A percentile compares a stretch with the other conserved stretches of the same genome.
Evolutionary conservation across 2,113 vertebrate genomes (phyloP).

Genomic region (Microtus oregoni): DNA sequence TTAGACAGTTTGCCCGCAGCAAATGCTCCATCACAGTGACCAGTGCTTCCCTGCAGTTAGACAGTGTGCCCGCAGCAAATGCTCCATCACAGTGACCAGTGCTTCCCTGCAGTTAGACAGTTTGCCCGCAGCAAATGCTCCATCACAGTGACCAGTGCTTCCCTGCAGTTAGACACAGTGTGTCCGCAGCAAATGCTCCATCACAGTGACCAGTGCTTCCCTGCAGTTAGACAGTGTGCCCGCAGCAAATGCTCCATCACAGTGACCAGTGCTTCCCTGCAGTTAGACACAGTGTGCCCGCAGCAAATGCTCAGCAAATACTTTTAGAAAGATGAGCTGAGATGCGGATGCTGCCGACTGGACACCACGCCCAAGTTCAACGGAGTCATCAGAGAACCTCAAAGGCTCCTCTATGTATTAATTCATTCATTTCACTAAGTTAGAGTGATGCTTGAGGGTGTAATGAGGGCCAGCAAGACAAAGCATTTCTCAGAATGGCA

Average conservation of each 20-base stretch:
- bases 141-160: too few species aligned
- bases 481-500: neutral
- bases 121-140: neutral
- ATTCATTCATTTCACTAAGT: neutral
- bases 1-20: neutral
- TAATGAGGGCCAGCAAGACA: neutral
- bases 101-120: neutral
- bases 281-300: neutral
- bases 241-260: neutral
- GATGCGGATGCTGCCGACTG: neutral
- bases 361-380: neutral
- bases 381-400: neutral
- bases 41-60: neutral
- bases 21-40: neutral
- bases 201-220: neutral
- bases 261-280: neutral
- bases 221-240: neutral
- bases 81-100: neutral
- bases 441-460: neutral
- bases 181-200: neutral
- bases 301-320: neutral
- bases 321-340: slow-evolving; percentile 19
- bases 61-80: neutral
- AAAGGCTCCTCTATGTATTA: neutral
- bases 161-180: neutral